phyloP scores from a whole-genome alignment of 92 coral and sea anemone species.

The Umimayanthus kanabou region DNA sequence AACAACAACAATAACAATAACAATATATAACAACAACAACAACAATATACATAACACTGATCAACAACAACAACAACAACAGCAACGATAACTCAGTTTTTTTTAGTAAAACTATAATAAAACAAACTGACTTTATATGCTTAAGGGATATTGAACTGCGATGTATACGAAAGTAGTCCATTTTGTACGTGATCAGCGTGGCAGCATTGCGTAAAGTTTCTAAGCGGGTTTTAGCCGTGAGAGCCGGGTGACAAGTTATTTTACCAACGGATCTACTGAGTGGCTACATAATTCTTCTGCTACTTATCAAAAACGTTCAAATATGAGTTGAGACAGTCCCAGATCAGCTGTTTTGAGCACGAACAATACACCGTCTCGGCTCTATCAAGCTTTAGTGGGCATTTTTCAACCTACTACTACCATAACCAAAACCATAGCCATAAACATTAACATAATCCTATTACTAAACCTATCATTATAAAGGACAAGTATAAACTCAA shows the following conservation, averaged over 20 bases:
- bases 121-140: background rate
- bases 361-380: too few species aligned
- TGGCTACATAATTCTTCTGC: background rate
- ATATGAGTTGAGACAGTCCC: background rate
- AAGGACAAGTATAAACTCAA: too few species aligned
- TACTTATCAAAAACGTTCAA: background rate
- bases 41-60: background rate
- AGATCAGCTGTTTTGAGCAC: background rate
- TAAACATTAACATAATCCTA: too few species aligned
- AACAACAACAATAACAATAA: background rate
- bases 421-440: too few species aligned
- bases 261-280: background rate
- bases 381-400: too few species aligned
- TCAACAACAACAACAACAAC: background rate
- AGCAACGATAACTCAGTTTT: too few species aligned
- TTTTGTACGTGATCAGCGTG: background rate
- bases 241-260: background rate
- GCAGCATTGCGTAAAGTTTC: background rate
- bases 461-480: too few species aligned
- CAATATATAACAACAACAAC: background rate
- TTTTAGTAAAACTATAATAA: background rate
- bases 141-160: background rate
- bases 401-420: too few species aligned
- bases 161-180: background rate
- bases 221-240: background rate